phyloP scores from a whole-genome alignment of 2,797 vertebrate genomes.

The Peromyscus aztecus region DNA sequence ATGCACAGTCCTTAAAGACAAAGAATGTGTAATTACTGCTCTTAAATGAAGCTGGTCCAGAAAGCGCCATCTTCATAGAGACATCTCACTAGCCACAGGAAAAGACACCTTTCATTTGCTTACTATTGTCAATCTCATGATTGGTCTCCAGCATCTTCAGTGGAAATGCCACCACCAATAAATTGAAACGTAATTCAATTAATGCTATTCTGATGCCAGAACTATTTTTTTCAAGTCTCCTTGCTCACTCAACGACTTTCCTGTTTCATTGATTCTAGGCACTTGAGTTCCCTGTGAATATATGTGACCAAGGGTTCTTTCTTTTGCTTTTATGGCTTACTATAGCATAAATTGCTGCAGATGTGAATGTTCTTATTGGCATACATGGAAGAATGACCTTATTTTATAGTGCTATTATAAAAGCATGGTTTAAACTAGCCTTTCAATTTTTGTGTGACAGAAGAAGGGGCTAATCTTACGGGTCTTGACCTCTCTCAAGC shows the following conservation, averaged over 20 bases:
- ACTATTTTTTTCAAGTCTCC: conserved; percentile 50
- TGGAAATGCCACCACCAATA: conserved; percentile 46
- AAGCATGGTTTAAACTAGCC: conserved; percentile 81
- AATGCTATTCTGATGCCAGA: conserved; percentile 52
- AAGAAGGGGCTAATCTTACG: conserved; percentile 82
- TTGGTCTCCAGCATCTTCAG: conserved; percentile 12
- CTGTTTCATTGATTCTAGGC: conserved; percentile 68
- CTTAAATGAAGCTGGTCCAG: background rate
- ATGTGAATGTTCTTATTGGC: conserved; percentile 81
- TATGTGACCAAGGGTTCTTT: conserved; percentile 68
- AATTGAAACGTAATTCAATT: conserved; percentile 71
- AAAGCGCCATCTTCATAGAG: background rate
- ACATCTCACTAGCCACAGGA: background rate
- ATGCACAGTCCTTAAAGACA: background rate
- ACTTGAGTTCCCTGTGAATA: conserved; percentile 67
- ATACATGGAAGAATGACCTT: conserved; percentile 82
- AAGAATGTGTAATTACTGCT: background rate
- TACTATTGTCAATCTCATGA: conserved; percentile 28
- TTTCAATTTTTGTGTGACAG: conserved; percentile 82
- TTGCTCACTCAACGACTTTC: conserved; percentile 70
- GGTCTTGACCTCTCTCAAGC: conserved; percentile 81
- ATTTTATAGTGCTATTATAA: conserved; percentile 81
- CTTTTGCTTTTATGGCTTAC: conserved; percentile 77
- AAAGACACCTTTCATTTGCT: conserved; percentile 12
- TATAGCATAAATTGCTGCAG: conserved; percentile 77